These are phyloP conservation scores for Montipora efflorescens DNA, from an alignment of 64 coral and sea anemone species.

Conservation along the genomic window DNA sequence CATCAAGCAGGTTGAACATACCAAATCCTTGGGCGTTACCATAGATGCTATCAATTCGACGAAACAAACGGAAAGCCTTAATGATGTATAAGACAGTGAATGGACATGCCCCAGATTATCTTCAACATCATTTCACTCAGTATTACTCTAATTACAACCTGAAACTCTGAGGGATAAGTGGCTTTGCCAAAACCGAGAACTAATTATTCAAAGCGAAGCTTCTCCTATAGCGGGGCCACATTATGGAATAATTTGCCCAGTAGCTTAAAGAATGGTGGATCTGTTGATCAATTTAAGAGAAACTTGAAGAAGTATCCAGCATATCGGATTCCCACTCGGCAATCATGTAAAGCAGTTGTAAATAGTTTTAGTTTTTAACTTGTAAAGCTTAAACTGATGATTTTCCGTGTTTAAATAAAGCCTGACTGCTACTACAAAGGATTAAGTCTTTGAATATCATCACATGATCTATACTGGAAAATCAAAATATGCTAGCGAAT, in stretches of 20 bases:
- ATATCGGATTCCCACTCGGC: too few species aligned
- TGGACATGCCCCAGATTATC: constrained; percentile 7
- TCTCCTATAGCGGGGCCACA: constrained; percentile 21
- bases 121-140: constrained; percentile 11
- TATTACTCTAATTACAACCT: constrained; percentile 4
- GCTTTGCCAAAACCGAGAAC: constrained; percentile 23
- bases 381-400: too few species aligned
- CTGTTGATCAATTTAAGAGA: constrained; percentile 3
- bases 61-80: constrained; percentile 37
- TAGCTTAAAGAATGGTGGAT: background rate
- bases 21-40: too few species aligned
- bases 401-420: too few species aligned
- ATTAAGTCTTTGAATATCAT: too few species aligned
- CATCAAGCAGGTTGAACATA: too few species aligned
- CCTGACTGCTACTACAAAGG: background rate
- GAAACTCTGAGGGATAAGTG: constrained; percentile 17
- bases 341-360: too few species aligned
- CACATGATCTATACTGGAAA: too few species aligned
- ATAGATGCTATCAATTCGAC: constrained; percentile 5
- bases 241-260: constrained; percentile 29
- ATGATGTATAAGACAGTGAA: constrained; percentile 60
- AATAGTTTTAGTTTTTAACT: too few species aligned
- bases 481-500: too few species aligned
- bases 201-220: constrained; percentile 1
- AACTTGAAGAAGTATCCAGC: background rate